A percentile compares a stretch with the other conserved stretches of the same genome.
phyloP scores from a whole-genome alignment of 2,113 vertebrate species.

The Muntiacus muntjak region DNA sequence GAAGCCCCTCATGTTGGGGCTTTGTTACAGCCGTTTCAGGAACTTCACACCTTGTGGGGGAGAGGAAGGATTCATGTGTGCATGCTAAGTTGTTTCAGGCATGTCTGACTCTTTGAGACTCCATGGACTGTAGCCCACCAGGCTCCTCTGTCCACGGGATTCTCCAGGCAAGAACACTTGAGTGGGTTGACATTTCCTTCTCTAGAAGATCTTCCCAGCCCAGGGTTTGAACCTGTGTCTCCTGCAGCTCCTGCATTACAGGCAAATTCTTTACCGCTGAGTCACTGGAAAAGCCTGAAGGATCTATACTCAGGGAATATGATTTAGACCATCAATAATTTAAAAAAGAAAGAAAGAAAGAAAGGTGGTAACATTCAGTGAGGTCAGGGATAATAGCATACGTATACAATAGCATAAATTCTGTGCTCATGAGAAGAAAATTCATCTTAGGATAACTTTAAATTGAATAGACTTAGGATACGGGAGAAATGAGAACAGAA shows the following conservation, averaged over 20 bases:
- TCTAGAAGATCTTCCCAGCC: background rate
- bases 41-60: accelerated
- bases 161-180: background rate
- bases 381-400: background rate
- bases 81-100: background rate
- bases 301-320: background rate
- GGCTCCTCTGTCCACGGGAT: background rate
- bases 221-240: background rate
- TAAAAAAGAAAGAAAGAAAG: background rate
- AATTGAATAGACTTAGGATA: background rate
- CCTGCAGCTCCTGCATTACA: background rate
- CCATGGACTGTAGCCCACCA: background rate
- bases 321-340: background rate
- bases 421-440: background rate
- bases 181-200: background rate
- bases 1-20: accelerated
- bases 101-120: background rate
- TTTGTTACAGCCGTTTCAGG: background rate
- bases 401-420: background rate
- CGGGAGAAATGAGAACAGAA: background rate
- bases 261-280: background rate
- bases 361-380: background rate
- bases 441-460: background rate
- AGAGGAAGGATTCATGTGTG: no score
- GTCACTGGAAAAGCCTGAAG: background rate